Evolutionary conservation across 2,888 invertebrate genomes (phyloP).

Genomic region (Lepas anatifera): DNA sequence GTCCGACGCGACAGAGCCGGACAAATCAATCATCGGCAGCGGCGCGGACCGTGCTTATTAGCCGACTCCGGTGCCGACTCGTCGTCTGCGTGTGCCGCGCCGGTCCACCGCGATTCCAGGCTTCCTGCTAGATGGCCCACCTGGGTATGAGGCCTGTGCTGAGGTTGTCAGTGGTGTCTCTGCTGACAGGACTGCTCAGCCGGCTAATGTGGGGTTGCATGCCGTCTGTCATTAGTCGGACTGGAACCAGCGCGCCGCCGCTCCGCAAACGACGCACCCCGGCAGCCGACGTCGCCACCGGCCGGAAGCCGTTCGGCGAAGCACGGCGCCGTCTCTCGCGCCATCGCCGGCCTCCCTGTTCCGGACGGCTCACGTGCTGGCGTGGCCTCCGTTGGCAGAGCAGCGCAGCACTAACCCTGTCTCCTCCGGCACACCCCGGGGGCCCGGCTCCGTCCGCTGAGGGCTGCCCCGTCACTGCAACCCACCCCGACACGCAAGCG

Average conservation of each 20-base stretch:
- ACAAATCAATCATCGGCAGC: background rate
- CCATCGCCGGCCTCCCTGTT: no score
- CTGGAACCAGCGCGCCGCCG: background rate
- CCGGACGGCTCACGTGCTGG: no score
- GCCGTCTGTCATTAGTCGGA: background rate
- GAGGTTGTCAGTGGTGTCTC: background rate
- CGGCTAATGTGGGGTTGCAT: background rate
- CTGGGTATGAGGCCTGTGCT: no score
- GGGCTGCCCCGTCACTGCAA: background rate
- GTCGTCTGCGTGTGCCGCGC: no score
- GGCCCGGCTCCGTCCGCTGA: background rate
- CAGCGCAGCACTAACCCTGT: background rate
- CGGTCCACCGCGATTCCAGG: no score
- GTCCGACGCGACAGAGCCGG: background rate
- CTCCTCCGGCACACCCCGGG: background rate
- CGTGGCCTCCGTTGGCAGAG: background rate
- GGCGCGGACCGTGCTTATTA: background rate
- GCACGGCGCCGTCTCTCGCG: background rate
- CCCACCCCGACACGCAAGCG: background rate
- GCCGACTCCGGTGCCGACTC: no score
- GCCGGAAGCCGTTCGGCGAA: background rate
- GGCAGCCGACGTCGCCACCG: background rate
- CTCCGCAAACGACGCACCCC: constrained; percentile 4
- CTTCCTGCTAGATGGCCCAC: no score
- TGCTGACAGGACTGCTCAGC: background rate